Evolutionary conservation across 1,140 invertebrate genomes (phyloP).

Genomic region (Rhyacophila brunnea): DNA sequence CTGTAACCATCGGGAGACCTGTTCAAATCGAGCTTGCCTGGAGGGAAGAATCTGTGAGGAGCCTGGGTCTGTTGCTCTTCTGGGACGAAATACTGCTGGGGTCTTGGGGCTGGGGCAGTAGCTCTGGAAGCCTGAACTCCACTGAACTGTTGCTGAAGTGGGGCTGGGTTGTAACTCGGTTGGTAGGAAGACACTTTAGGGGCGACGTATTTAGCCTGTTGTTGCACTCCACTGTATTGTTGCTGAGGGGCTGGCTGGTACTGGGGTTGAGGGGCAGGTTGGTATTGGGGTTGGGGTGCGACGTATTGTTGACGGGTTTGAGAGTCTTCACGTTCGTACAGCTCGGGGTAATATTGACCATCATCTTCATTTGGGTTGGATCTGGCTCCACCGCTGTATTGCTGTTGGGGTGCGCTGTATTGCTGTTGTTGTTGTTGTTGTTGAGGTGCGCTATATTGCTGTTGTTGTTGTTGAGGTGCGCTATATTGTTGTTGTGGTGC

Average conservation of each 20-base stretch:
- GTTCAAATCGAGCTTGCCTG: slow-evolving; percentile 79
- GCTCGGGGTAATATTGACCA: slow-evolving; percentile 56
- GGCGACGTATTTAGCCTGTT: slow-evolving; percentile 20
- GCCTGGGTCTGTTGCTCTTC: slow-evolving; percentile 63
- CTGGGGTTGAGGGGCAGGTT: slow-evolving; percentile 43
- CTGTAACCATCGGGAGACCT: slow-evolving; percentile 81
- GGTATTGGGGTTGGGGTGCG: slow-evolving; percentile 43
- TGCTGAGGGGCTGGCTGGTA: slow-evolving; percentile 40
- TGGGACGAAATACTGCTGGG: slow-evolving; percentile 49
- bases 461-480: slow-evolving; percentile 51
- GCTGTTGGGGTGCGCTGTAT: slow-evolving; percentile 18
- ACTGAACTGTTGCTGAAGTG: slow-evolving; percentile 48
- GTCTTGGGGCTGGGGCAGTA: slow-evolving; percentile 36
- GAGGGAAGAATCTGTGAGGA: slow-evolving; percentile 72
- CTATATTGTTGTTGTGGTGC: slow-evolving; percentile 57
- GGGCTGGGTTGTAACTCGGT: slow-evolving; percentile 43
- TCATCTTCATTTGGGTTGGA: slow-evolving; percentile 57
- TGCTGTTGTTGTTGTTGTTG: slow-evolving; percentile 7
- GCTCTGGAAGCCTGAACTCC: slow-evolving; percentile 45
- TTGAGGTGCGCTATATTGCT: slow-evolving; percentile 40
- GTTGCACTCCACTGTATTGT: slow-evolving; percentile 42
- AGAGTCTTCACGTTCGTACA: slow-evolving; percentile 49
- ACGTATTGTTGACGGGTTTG: slow-evolving; percentile 43
- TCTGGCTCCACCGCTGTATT: slow-evolving; percentile 40
- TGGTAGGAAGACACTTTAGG: slow-evolving; percentile 46